Base-by-base conservation (phyloP, 1,140 invertebrate genomes). In the Drosophila aff. region DNA sequence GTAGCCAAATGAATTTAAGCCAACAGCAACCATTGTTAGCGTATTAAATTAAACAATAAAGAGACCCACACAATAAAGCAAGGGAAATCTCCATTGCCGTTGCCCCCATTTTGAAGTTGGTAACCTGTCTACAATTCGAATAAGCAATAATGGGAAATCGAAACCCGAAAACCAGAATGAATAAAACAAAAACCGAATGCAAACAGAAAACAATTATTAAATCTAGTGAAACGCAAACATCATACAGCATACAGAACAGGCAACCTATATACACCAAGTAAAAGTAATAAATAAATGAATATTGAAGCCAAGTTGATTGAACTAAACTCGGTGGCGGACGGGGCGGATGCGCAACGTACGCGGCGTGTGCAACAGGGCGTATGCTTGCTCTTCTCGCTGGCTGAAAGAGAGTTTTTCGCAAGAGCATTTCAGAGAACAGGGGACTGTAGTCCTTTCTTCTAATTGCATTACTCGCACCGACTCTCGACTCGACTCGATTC, bases 281-380 rank as follows among this genome's bases (percentile, higher is more conserved):
- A 36, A 59, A 62, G 41, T 60, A 78, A 78, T 81, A 81, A 90
- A 84, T 81, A 84, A 78, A 75, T 73, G 75, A 79, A 75, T 83
- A 87, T 74, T 49, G 49, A 76, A 66, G 21, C 15, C 28, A 43
- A 59, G 75, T 69, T 86, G 53, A 59, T 44, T 82, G 80, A 65
- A 67, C 69, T 43, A 28, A 33, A 13, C 10, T 44, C 4, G 9
- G 13, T 64, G 44, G 55, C 47, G 9, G 6, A 58, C 61, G 63
- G 63, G 52, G 76, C 76, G 81, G 43, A 83, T 82, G 81, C 69
- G 67, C 69, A 61, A 77, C 60, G 36, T 63, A 21, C n/a, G 50
- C 47, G 31, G 36, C 26, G 28, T 81, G 69, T 81, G 85, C 84
- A 87, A 89, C 84, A 89, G 78, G 84, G 81, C 84, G 68, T 68